Percentiles rank a stretch among this genome's conserved stretches.
Evolutionary conservation across 2,797 vertebrate species (phyloP).

Genomic region (Furcifer pardalis): DNA sequence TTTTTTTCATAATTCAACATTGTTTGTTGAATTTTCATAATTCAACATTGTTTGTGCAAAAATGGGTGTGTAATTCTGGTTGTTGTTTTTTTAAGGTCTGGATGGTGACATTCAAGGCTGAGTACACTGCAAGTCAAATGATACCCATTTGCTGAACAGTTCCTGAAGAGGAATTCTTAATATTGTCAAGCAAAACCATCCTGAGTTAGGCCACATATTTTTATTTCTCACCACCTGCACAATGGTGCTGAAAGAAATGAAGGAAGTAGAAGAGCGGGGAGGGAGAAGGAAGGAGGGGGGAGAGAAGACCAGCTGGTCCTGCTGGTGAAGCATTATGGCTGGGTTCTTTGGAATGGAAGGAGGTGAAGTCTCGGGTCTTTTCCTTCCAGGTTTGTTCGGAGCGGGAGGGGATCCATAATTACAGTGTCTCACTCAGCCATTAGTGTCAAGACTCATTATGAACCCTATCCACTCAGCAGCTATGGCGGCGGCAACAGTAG

Average conservation of each 20-base stretch:
- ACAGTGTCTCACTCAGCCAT: conserved; percentile 74
- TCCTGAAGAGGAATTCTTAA: conserved; percentile 54
- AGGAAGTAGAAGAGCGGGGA: conserved; percentile 48
- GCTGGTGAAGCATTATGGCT: conserved; percentile 71
- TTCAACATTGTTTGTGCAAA: conserved; percentile 9
- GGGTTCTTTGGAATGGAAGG: conserved; percentile 70
- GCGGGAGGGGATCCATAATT: conserved; percentile 72
- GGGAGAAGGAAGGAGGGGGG: background rate
- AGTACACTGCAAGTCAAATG: background rate
- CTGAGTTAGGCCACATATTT: conserved; percentile 64
- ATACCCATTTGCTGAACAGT: background rate
- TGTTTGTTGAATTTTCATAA: background rate
- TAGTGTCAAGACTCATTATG: conserved; percentile 84
- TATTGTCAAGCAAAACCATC: conserved; percentile 45
- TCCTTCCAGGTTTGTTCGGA: conserved; percentile 74
- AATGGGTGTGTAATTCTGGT: conserved; percentile 40
- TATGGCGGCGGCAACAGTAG: conserved; percentile 54
- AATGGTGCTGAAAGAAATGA: conserved; percentile 56
- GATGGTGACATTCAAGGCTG: background rate
- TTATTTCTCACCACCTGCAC: conserved; percentile 73
- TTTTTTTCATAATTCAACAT: conserved; percentile 30
- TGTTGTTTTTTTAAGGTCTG: conserved; percentile 31
- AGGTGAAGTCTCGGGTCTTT: conserved; percentile 76
- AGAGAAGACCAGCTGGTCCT: conserved; percentile 69
- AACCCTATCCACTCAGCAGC: conserved; percentile 74